phyloP scores from a whole-genome alignment of 92 coral and sea anemone genomes.

The Galaxea fascicularis region DNA sequence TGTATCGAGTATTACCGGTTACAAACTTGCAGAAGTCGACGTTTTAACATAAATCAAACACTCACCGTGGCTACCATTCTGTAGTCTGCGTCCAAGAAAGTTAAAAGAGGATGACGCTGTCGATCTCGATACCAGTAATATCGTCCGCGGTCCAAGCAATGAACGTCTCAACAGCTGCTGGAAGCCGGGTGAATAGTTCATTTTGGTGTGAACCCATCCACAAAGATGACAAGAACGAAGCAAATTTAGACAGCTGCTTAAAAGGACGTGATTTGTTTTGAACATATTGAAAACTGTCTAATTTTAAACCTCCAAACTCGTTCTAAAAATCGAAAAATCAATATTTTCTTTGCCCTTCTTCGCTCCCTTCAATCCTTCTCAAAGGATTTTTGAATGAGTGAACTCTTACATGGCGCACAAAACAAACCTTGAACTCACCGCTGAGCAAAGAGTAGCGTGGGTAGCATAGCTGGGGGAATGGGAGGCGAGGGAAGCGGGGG shows the following conservation, averaged over 20 bases:
- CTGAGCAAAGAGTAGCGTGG: no score
- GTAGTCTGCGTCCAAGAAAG: neutral
- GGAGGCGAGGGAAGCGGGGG: no score
- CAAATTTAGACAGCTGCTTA: conserved; percentile 4
- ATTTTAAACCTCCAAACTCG: neutral
- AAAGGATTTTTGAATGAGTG: neutral
- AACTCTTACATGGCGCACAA: neutral
- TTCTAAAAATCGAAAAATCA: neutral
- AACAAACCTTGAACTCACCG: conserved; percentile 7
- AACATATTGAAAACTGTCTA: conserved; percentile 9
- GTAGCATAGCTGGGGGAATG: no score
- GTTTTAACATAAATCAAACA: neutral
- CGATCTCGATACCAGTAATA: neutral
- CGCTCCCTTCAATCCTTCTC: neutral
- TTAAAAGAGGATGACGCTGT: conserved; percentile 2
- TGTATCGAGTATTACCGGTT: neutral
- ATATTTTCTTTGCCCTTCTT: neutral
- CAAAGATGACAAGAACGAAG: conserved; percentile 11
- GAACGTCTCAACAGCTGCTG: neutral
- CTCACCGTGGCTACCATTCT: conserved; percentile 46
- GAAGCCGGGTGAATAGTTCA: conserved; percentile 4
- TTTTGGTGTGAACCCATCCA: neutral
- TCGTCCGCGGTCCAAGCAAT: neutral
- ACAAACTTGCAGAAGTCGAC: neutral
- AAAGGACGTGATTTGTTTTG: conserved; percentile 19